Percentiles rank a stretch among this genome's conserved stretches.
Conservation (phyloP, 2,113 vertebrate species). For the Pomatostomus ruficeps region DNA sequence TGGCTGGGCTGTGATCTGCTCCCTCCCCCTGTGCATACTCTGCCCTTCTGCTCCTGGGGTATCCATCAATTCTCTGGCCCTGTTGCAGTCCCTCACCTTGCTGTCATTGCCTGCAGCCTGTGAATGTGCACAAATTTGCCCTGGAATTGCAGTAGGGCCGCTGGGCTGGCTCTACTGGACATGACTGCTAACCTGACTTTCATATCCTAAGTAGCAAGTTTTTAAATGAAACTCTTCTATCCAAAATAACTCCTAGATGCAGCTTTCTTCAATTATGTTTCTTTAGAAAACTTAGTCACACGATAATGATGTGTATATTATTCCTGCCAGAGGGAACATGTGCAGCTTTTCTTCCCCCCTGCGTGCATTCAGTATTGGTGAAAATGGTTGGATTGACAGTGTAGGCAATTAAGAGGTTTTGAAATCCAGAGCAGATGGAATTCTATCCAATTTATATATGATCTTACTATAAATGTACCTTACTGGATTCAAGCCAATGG, state of each 20-base stretch:
- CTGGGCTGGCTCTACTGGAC: not conserved
- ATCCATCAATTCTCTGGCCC: not conserved
- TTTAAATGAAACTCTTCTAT: not conserved
- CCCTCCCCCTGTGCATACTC: not conserved
- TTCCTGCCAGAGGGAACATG: not conserved
- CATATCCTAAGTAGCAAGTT: not conserved
- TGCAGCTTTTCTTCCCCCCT: not conserved
- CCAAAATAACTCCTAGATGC: not conserved
- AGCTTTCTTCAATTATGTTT: not conserved
- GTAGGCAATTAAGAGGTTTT: conserved; percentile 15
- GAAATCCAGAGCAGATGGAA: conserved; percentile 5
- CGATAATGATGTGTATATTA: not conserved
- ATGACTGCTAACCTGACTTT: not conserved
- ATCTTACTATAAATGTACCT: not conserved
- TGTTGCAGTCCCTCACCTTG: not conserved
- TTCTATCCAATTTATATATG: not conserved
- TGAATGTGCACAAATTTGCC: not conserved
- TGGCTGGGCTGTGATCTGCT: not conserved
- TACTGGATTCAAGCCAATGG: not conserved
- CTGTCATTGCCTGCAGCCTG: not conserved
- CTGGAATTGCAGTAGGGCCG: not conserved
- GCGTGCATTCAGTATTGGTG: not conserved
- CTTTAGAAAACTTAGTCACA: not conserved
- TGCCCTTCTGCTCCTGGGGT: not conserved
- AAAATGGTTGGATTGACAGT: not conserved